Evolutionary conservation across 2,888 invertebrate species (phyloP), one percentile per base, ranked within the genome.

Genomic region (Plebejus melissa): DNA sequence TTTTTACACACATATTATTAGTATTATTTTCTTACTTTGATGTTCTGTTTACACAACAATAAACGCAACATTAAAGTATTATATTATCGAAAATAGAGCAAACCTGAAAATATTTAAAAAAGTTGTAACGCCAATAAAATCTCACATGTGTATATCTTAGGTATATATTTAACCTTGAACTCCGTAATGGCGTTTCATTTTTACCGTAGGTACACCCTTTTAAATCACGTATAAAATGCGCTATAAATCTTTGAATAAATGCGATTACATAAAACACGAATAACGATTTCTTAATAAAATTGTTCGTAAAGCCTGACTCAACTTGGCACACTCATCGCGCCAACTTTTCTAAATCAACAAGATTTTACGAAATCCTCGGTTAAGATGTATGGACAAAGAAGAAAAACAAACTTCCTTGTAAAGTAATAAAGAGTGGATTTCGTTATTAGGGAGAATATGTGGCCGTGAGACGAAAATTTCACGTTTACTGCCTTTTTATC

Each of bases 261-360:
- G 28, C 58, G 58, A 58, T 58, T 41, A 41, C 70, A 41, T 70
- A 70, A 41, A 70, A 70, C 46, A 46, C 54, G 54, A 54, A 54
- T 54, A 54, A 16, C 54, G 4, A 54, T 54, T 54, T 54, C 54
- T 54, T 54, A 16, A 54, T 54, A 54, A 54, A 54, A 54, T 4
- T 4, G 54, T 54, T 54, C 54, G 22, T 22, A 22, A 70, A 70
- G 70, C 41, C 13, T 70, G 38, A 5, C 41, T 69, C 41, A 22
- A 28, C 38, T 70, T 41, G 41, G 70, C 22, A 70, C 41, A 41
- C 70, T 22, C 70, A 70, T 70, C n/a, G 41, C n/a, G 70, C 38
- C 9, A 70, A 70, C n/a, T 70, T 70, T 70, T 70, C 70, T 41
- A n/a, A 70, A 41, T 41, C 38, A 70, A 70, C 70, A 70, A 41